Evolutionary conservation across 2,113 vertebrate genomes (phyloP).

Genomic region (Bufo gargarizans): DNA sequence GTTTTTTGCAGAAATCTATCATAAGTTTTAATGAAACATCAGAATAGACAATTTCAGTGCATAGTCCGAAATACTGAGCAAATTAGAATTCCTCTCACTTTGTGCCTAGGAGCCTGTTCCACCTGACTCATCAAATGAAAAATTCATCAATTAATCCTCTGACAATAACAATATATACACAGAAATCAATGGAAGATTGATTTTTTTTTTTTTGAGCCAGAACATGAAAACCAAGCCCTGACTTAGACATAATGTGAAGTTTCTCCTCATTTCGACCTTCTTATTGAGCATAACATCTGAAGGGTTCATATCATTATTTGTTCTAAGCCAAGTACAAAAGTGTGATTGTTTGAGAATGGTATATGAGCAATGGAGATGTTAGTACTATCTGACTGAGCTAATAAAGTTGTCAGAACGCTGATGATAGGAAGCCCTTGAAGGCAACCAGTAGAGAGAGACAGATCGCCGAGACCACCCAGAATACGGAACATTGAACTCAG

Average conservation of each 20-base stretch:
- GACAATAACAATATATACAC: constrained; percentile 85
- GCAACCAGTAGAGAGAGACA: constrained; percentile 77
- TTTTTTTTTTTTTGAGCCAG: constrained; percentile 72
- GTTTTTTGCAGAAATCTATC: constrained; percentile 62
- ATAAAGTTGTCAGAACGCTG: constrained; percentile 94
- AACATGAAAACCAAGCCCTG: constrained; percentile 74
- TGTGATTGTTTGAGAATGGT: constrained; percentile 76
- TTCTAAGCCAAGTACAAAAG: constrained; percentile 76
- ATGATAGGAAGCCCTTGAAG: constrained; percentile 84
- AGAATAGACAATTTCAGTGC: constrained; percentile 67
- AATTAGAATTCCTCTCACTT: constrained; percentile 83
- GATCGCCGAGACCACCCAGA: constrained; percentile 88
- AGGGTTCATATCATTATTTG: constrained; percentile 78
- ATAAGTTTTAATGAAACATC: constrained; percentile 62
- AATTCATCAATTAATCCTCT: constrained; percentile 89
- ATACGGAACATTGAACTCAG: constrained; percentile 72
- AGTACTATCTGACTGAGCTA: constrained; percentile 72
- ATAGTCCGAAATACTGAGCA: constrained; percentile 67
- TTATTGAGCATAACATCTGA: constrained; percentile 77
- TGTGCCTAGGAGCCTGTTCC: constrained; percentile 71
- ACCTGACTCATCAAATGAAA: constrained; percentile 88
- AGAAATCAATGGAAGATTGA: constrained; percentile 86
- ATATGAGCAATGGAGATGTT: constrained; percentile 65
- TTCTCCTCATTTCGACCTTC: constrained; percentile 79
- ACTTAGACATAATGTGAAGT: constrained; percentile 77